Evolutionary conservation across 2,797 vertebrate species (phyloP).

Genomic region (Scyliorhinus canicula): DNA sequence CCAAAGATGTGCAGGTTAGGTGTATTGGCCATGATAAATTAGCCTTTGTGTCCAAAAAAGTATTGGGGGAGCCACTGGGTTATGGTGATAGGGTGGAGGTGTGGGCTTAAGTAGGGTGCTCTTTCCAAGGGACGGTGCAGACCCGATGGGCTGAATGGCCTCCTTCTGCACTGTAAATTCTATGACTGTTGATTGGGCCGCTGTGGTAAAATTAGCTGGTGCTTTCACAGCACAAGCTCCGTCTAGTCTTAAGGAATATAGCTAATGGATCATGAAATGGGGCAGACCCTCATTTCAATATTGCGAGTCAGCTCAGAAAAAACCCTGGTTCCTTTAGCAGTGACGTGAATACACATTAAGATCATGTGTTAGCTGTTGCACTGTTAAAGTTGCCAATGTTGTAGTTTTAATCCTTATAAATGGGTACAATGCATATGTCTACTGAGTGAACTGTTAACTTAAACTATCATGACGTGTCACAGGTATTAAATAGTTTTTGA

Average conservation of each 20-base stretch:
- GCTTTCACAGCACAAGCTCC: not conserved
- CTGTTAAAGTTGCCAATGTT: not conserved
- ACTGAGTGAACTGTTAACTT: not conserved
- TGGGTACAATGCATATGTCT: not conserved
- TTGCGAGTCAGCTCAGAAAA: not conserved
- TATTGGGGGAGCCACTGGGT: no score
- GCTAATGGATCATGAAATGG: not conserved
- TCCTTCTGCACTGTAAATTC: no score
- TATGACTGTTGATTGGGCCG: no score
- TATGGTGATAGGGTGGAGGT: no score
- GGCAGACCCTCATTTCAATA: not conserved
- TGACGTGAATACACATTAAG: not conserved
- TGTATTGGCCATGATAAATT: no score
- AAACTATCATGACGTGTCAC: not conserved
- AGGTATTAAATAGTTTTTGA: not conserved
- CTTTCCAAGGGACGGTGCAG: no score
- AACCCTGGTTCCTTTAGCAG: no score
- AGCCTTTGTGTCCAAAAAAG: no score
- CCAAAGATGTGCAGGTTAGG: no score
- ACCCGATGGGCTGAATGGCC: no score
- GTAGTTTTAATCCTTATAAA: not conserved
- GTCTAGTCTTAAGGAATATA: not conserved
- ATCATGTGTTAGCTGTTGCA: not conserved
- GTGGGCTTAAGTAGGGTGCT: no score
- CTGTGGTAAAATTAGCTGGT: not conserved